Conservation (phyloP, 2,797 vertebrate species). For the Antennarius maculatus region DNA sequence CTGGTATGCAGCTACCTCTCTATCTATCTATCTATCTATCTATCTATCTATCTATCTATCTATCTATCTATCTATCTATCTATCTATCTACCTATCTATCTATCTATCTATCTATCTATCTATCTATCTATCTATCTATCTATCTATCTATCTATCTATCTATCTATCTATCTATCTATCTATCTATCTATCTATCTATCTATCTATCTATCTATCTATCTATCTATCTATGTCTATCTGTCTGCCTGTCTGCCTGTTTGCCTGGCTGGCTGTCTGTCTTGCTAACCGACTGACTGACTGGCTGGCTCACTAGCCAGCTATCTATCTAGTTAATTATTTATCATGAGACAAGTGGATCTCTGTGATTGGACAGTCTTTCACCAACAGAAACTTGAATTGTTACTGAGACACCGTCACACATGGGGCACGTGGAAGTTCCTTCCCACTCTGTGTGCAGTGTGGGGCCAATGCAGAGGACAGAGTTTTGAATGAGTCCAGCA, state of each 20-base stretch:
- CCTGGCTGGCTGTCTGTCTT: conserved; percentile 72
- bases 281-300: not conserved
- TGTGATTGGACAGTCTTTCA: conserved; percentile 57
- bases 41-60: no score
- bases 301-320: conserved; percentile 41
- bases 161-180: no score
- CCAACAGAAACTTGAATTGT: conserved; percentile 64
- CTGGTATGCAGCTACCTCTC: conserved; percentile 81
- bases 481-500: conserved; percentile 57
- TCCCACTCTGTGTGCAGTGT: conserved; percentile 46
- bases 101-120: no score
- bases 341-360: no score
- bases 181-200: no score
- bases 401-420: conserved; percentile 40
- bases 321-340: conserved; percentile 15
- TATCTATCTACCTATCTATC: no score
- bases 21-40: conserved; percentile 32
- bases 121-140: no score
- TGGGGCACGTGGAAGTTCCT: conserved; percentile 34
- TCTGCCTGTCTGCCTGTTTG: conserved; percentile 28
- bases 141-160: no score
- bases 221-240: no score
- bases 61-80: no score
- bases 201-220: no score
- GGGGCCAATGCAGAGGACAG: conserved; percentile 35